These are phyloP conservation scores for Hydropsyche betteni DNA, from an alignment of 2,888 invertebrate genomes.

Conservation along the genomic window DNA sequence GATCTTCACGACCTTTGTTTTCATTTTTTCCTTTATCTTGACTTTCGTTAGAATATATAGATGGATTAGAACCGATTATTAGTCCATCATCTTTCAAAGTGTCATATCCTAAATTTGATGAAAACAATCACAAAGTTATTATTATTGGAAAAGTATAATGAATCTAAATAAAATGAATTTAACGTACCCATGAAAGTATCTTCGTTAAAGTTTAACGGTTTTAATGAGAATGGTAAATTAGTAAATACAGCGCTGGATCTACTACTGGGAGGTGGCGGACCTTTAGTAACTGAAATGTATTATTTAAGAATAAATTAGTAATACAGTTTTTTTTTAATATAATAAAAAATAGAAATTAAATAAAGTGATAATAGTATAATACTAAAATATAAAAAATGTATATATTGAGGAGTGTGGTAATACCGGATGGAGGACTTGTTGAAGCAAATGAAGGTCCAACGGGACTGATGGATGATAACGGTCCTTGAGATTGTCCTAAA, in stretches of 20 bases:
- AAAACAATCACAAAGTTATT: not conserved
- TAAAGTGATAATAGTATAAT: not conserved
- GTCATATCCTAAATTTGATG: conserved; percentile 72
- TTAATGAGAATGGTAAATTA: conserved; percentile 70
- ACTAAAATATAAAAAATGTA: not conserved
- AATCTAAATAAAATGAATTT: not conserved
- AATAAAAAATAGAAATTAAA: not conserved
- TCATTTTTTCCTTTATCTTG: conserved; percentile 64
- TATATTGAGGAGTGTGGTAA: not conserved
- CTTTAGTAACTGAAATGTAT: conserved; percentile 56
- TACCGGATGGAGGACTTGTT: conserved; percentile 71
- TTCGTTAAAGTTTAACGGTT: conserved; percentile 66
- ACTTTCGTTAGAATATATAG: conserved; percentile 66
- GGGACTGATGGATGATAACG: conserved; percentile 53
- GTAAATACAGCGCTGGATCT: conserved; percentile 82
- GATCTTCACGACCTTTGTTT: conserved; percentile 79
- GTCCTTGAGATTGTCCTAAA: conserved; percentile 42
- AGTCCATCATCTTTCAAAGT: conserved; percentile 75
- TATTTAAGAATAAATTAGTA: not conserved
- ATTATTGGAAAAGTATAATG: not conserved
- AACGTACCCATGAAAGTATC: conserved; percentile 63
- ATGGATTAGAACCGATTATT: conserved; percentile 75
- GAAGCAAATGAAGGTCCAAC: conserved; percentile 65
- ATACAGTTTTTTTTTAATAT: not conserved
- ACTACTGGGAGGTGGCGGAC: conserved; percentile 72